Evolutionary conservation across 2,888 invertebrate species (phyloP), one percentile per base, ranked within the genome.

Genomic region (Kryphioiulus occultus): DNA sequence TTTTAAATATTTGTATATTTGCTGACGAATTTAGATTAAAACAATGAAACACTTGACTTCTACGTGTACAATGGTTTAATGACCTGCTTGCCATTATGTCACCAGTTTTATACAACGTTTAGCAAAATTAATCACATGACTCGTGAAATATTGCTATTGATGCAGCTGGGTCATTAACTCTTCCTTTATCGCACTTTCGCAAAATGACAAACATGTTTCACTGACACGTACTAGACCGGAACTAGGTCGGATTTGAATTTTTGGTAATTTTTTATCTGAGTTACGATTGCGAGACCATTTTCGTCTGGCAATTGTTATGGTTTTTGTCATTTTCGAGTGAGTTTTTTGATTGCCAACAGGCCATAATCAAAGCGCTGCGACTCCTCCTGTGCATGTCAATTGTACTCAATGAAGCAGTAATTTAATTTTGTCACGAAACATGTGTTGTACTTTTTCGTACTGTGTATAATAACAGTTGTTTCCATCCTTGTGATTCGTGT

Each of bases 401-500:
- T 68, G 22, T 26, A 68, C 19, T 26, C 68, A 68, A 10, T 68
- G 68, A 68, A 10, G 26, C 17, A 26, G 68, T 68, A 68, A 68
- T 68, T 68, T 68, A 68, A 68, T 68, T 68, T 26, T 68, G 26
- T 68, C 53, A 68, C 68, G 68, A 68, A 68, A 68, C 26, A 26
- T 68, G 68, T 68, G 68, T 26, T 68, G 1, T 68, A 19, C 26
- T 68, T 68, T 47, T 68, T 22, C 68, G 22, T 68, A 2, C 22
- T 68, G 9, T 10, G 12, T 22, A 26, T 26, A 68, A 68, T 68
- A 68, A 68, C 68, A 68, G 10, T 68, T 68, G 68, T 68, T 68
- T 53, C 68, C 26, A 68, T 22, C 19, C 53, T 7, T 10, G 68
- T 68, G 68, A 26, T 68, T 68, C 68, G 68, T 68, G 68, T 68